Base-by-base conservation (phyloP, 2,888 invertebrate species). In the Microctonus aethiopoides region DNA sequence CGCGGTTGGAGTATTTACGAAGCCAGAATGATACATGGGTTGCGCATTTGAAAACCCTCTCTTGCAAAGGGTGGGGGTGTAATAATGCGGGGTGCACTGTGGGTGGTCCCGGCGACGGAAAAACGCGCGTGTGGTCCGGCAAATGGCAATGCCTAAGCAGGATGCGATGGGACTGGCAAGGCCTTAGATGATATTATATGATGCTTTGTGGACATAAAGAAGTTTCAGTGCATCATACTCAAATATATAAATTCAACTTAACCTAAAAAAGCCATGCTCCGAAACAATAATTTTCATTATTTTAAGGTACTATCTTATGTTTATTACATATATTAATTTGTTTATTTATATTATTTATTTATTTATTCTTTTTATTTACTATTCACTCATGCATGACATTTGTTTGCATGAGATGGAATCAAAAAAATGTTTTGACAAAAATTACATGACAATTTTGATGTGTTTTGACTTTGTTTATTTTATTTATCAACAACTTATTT, bases 81-180 rank as follows among this genome's bases (percentile, higher is more conserved):
- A 71, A 72, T 63, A 39, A 63, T 68, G 61, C 60, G 41, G 61
- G 61, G 68, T 61, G 69, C 78, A 72, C 77, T 80, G 83, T 83
- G 83, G 83, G 83, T 83, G 84, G 83, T 74, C 84, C 66, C 64
- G 63, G 75, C 54, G 26, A 76, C 72, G 73, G 71, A 71, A n/a
- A 66, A 75, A 73, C 76, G 74, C 71, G 79, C 78, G 83, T 81
- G 83, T 81, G 82, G 82, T 81, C 82, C 76, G 75, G 75, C 74
- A 71, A 71, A 81, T 75, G 74, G 74, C 73, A 70, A 73, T 80
- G 76, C 76, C 74, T 80, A 77, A 73, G 78, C 76, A 74, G 77
- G 76, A 76, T 78, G 77, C 75, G 67, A 72, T 72, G 72, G 52
- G 72, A 74, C 77, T 24, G 76, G 78, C 66, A 79, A 76, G 72